A percentile compares a stretch with the other conserved stretches of the same genome.
These are phyloP conservation scores for Drosophila pandora DNA, from an alignment of 1,140 invertebrate genomes.

Conservation along the genomic window DNA sequence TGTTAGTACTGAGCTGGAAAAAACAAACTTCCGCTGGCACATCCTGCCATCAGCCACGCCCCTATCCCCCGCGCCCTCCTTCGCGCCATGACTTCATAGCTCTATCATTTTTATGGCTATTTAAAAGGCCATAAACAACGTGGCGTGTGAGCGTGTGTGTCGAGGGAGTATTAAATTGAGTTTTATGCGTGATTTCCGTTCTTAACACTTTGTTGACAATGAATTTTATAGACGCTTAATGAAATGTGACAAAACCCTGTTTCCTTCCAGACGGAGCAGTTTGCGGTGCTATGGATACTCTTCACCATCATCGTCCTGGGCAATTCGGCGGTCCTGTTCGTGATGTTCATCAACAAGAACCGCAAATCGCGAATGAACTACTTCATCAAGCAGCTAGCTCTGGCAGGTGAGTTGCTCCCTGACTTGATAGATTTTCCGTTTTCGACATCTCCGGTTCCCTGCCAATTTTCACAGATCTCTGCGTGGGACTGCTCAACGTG, in stretches of 20 bases:
- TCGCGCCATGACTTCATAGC: constrained; percentile 30
- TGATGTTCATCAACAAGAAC: constrained; percentile 92
- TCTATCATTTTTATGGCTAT: constrained; percentile 78
- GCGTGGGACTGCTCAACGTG: constrained; percentile 93
- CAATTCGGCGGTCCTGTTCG: constrained; percentile 93
- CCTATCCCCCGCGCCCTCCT: background rate
- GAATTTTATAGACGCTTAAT: constrained; percentile 61
- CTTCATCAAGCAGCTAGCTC: constrained; percentile 97
- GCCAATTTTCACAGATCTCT: constrained; percentile 88
- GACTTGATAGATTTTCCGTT: constrained; percentile 15
- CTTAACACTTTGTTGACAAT: constrained; percentile 77
- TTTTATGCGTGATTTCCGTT: constrained; percentile 76
- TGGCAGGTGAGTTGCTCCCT: constrained; percentile 89
- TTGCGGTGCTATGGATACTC: constrained; percentile 94
- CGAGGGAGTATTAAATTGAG: constrained; percentile 66
- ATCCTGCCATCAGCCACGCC: constrained; percentile 48
- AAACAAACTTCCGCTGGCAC: constrained; percentile 73
- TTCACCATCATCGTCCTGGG: constrained; percentile 94
- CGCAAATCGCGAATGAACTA: constrained; percentile 98
- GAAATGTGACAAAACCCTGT: constrained; percentile 46
- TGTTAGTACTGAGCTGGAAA: constrained; percentile 55
- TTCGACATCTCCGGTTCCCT: background rate
- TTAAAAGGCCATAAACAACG: constrained; percentile 69
- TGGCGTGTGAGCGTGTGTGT: constrained; percentile 14
- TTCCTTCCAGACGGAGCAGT: constrained; percentile 92